Conservation (phyloP, 2,113 vertebrate species). For the Centropristis striata region DNA sequence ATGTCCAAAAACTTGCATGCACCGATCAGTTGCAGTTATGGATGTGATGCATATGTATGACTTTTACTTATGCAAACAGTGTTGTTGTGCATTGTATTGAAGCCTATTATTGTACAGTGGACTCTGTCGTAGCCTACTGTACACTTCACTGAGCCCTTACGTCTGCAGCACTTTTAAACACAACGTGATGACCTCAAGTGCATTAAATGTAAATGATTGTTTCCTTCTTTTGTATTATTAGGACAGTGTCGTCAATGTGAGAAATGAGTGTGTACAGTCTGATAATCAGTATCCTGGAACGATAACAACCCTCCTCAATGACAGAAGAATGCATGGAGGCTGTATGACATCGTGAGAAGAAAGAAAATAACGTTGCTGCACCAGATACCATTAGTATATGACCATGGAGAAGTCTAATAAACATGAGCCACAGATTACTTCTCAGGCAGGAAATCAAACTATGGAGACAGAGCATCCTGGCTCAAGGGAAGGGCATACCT, state of each 20-base stretch:
- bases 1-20: too few species aligned
- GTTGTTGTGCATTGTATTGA: too few species aligned
- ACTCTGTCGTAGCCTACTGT: too few species aligned
- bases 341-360: background rate
- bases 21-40: too few species aligned
- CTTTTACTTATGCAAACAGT: too few species aligned
- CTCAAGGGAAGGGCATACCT: background rate
- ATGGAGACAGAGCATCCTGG: background rate
- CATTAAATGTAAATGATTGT: background rate
- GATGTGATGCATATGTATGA: too few species aligned
- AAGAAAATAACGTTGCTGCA: background rate
- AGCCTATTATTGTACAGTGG: too few species aligned
- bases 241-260: background rate
- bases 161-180: too few species aligned
- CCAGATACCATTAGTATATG: background rate
- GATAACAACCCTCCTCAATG: background rate
- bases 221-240: constrained; percentile 22
- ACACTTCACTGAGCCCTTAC: too few species aligned
- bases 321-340: background rate
- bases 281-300: background rate
- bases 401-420: constrained; percentile 8
- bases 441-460: background rate
- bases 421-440: background rate
- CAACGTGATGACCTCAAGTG: background rate
- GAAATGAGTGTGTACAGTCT: background rate